Evolutionary conservation across 2,888 invertebrate species (phyloP), one percentile per base, ranked within the genome.

Genomic region (Leucophenga montana): DNA sequence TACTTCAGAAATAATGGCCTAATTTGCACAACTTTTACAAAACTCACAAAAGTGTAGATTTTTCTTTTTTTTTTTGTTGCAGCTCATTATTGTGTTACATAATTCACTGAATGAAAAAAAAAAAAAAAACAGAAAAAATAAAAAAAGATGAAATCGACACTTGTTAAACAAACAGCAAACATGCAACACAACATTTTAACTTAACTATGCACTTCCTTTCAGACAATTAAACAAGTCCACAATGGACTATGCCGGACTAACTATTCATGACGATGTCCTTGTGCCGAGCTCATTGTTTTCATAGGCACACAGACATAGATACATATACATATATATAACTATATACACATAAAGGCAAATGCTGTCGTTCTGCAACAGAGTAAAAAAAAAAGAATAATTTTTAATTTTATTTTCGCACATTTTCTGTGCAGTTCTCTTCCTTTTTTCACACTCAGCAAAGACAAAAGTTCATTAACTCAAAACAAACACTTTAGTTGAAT

Each of bases 381-480:
- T 4, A 4, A 27, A 2, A 27, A 27, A 27, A 27, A 27, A 4
- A 27, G 27, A 27, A 27, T 27, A 27, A 39, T 44, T 6, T 59
- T 59, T 67, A 48, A 59, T 67, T 67, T 57, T 67, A 59, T 67
- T 57, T 50, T 48, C 65, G 50, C 31, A 50, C 65, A 50, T 65
- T 14, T 16, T 20, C 5, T 16, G 16, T 27, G 27, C n/a, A n/a
- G n/a, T 59, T 31, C 0, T 61, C 13, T 16, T 6, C 18, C 16
- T 61, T 39, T 61, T 44, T 44, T 44, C 61, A 13, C 44, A 16
- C 13, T 68, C 27, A 33, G 18, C 66, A 56, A 31, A 46, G 57
- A 69, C 62, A 73, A 73, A 73, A 73, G 73, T 73, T 73, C 73
- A 73, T 73, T 73, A 73, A 73, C 73, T 71, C 69, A 71, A 68